A percentile compares a stretch with the other conserved stretches of the same genome.
Conservation (phyloP, 2,113 vertebrate genomes). For the Lepisosteus osseus region DNA sequence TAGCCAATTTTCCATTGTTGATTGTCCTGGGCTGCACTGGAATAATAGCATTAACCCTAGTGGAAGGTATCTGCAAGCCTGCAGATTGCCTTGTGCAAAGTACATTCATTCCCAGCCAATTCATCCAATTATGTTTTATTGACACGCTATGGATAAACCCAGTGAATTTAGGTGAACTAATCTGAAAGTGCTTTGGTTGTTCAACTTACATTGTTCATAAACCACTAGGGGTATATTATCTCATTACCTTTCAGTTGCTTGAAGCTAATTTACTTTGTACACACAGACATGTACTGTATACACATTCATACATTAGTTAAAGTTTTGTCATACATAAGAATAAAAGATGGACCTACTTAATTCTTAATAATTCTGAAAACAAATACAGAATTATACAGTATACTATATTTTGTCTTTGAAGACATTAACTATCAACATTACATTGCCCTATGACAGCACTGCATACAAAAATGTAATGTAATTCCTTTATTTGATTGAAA, state of each 20-base stretch:
- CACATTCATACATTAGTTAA: too few species aligned
- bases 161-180: constrained; percentile 30
- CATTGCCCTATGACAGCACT: neutral
- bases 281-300: too few species aligned
- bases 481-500: too few species aligned
- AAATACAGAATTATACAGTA: too few species aligned
- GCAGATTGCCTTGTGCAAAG: constrained; percentile 44
- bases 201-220: constrained; percentile 22
- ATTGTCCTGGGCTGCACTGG: constrained; percentile 32
- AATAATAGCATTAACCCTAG: constrained; percentile 50
- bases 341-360: too few species aligned
- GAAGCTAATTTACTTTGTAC: neutral
- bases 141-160: constrained; percentile 40
- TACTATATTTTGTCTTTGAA: too few species aligned
- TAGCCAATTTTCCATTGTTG: constrained; percentile 37
- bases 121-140: constrained; percentile 52
- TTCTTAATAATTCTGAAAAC: too few species aligned
- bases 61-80: constrained; percentile 38
- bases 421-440: neutral
- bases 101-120: constrained; percentile 46
- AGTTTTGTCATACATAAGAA: too few species aligned
- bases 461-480: neutral
- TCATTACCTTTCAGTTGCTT: neutral
- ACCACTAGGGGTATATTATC: constrained; percentile 9
- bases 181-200: constrained; percentile 35